Evolutionary conservation across 2,113 vertebrate species (phyloP), one percentile per base, ranked within the genome.

Genomic region (Boleophthalmus pectinirostris): DNA sequence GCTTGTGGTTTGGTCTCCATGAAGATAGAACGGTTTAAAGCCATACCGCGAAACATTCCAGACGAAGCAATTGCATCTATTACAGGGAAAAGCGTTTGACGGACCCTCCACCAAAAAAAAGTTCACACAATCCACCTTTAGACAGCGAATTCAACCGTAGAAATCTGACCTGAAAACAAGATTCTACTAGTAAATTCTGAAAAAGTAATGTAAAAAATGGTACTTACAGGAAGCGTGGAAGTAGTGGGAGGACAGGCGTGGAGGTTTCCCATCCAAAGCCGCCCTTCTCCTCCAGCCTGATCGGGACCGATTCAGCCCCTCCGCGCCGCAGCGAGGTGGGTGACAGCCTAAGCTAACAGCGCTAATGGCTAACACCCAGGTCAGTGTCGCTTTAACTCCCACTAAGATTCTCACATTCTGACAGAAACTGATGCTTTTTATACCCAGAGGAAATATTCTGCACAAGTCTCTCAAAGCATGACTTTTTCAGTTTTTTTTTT

Each of bases 231-330:
- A 83, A 86, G 85, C 54, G n/a, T 54, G 75, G 78, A 74, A 89
- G 89, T 87, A 86, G 87, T 89, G 86, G 87, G 89, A 89, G 87
- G 84, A 89, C 86, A 87, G 83, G 78, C 72, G 68, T 21, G 61
- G 20, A 79, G 63, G 74, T 81, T 70, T 82, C 76, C 84, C 83
- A 80, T 69, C 84, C 83, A 45, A 81, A 84, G 81, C 78, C 1
- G 73, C 85, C 83, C 83, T 78, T 74, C 5, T 9, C 85, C 5
- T 9, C 85, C 64, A 82, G 81, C 85, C 46, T 70, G 68, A 64
- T 75, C 72, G 70, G 74, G 51, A 20, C 49, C 2, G 49, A 71
- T 76, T 79, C 68, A 84, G 82, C 82, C 87, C 87, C 83, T 85
- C 66, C 70, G 57, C 57, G 79, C 79, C 45, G 72, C 23, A 67